Percentiles rank a stretch among this genome's conserved stretches.
phyloP scores from a whole-genome alignment of 2,888 invertebrate species.

The Pseudococcus jackbeardsleyi region DNA sequence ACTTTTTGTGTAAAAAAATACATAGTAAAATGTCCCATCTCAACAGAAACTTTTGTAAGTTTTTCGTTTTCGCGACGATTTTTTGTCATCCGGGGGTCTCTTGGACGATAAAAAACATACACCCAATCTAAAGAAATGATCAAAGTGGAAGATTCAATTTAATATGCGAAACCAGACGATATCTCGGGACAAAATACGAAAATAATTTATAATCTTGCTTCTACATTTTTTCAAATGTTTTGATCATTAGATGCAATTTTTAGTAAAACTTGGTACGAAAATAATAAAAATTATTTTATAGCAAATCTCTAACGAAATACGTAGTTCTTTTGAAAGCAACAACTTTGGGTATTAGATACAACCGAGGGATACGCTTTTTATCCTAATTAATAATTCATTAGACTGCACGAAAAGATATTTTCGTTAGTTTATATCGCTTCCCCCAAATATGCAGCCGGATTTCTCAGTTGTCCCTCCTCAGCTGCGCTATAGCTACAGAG shows the following conservation, averaged over 20 bases:
- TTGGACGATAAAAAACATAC: not conserved
- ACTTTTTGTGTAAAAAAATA: not conserved
- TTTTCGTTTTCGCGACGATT: not conserved
- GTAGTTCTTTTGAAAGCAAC: not conserved
- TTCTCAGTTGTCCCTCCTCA: not conserved
- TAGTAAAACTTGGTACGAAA: not conserved
- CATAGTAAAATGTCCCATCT: not conserved
- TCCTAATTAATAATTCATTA: constrained; percentile 9
- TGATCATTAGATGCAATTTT: not conserved
- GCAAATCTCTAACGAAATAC: not conserved
- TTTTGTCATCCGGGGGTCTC: not conserved
- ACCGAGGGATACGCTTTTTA: not conserved
- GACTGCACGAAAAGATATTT: not conserved
- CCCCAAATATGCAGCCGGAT: not conserved
- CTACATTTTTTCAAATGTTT: not conserved
- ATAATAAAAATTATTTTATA: not conserved
- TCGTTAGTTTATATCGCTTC: not conserved
- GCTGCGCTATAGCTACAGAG: not conserved
- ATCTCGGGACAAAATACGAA: not conserved
- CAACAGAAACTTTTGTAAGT: not conserved
- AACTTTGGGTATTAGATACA: not conserved
- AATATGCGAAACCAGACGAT: too few species aligned
- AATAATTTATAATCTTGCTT: not conserved
- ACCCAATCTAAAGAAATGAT: not conserved
- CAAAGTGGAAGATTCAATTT: not conserved